A percentile compares a stretch with the other conserved stretches of the same genome.
These are phyloP conservation scores for Zaprionus ghesquierei DNA, from an alignment of 1,140 invertebrate species.

Conservation along the genomic window DNA sequence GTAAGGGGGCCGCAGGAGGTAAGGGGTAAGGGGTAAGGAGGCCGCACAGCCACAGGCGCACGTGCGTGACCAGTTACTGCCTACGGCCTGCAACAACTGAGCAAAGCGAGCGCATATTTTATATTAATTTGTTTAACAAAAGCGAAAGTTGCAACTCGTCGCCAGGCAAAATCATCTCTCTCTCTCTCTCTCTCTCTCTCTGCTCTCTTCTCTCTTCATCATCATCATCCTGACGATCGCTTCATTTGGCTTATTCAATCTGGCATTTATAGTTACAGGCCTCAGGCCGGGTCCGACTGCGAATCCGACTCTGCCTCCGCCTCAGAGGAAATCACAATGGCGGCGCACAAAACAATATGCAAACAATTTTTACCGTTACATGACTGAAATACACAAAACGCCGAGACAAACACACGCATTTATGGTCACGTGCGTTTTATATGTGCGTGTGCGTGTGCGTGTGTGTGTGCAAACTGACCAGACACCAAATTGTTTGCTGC, in stretches of 20 bases:
- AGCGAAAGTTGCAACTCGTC: conserved; percentile 43
- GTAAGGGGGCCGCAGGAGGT: no score
- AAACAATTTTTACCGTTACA: conserved; percentile 78
- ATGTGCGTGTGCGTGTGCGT: conserved; percentile 23
- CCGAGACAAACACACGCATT: conserved; percentile 48
- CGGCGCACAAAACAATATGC: conserved; percentile 73
- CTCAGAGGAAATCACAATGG: conserved; percentile 61
- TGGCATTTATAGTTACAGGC: conserved; percentile 46
- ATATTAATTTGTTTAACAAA: conserved; percentile 74
- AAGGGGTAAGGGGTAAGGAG: no score
- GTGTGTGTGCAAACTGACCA: conserved; percentile 44
- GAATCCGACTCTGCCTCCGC: neutral
- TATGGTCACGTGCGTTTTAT: conserved; percentile 68
- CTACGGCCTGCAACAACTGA: no score
- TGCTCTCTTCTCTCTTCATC: neutral
- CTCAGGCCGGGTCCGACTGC: neutral
- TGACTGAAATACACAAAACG: conserved; percentile 74
- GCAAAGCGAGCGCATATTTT: conserved; percentile 74
- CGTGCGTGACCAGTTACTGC: conserved; percentile 65
- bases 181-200: neutral
- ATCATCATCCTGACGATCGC: conserved; percentile 64
- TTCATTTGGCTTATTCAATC: conserved; percentile 79
- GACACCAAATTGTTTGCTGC: conserved; percentile 20
- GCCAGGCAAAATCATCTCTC: conserved; percentile 1
- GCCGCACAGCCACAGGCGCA: conserved; percentile 66